Conservation (phyloP, 2,888 invertebrate species). For the Meghimatium bilineatum region DNA sequence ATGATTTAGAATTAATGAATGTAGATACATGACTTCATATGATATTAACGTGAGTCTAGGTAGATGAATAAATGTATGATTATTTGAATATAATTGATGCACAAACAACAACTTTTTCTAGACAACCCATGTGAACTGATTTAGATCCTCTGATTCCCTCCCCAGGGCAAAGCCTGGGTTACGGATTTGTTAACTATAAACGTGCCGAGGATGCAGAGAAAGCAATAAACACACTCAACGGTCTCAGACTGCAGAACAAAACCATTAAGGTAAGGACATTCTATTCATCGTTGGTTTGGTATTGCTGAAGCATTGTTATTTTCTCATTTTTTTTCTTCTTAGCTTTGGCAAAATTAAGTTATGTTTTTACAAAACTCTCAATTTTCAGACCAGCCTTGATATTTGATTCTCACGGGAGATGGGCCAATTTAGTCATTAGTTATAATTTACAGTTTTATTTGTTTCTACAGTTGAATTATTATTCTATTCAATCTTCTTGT, state of each 20-base stretch:
- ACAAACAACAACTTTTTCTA: conserved; percentile 1
- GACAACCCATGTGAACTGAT: conserved; percentile 45
- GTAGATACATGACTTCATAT: no score
- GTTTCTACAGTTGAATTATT: conserved; percentile 6
- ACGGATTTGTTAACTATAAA: conserved; percentile 99
- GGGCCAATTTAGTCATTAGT: conserved; percentile 8
- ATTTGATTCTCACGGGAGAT: conserved; percentile 15
- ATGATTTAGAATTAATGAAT: no score
- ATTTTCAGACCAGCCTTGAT: conserved; percentile 27
- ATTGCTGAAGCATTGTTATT: neutral
- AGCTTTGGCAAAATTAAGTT: neutral
- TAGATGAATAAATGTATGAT: neutral
- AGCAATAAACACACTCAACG: conserved; percentile 98
- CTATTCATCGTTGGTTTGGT: neutral
- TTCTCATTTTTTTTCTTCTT: neutral
- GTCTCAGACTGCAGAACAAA: conserved; percentile 98
- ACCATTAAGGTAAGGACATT: conserved; percentile 87
- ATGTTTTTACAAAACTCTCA: neutral
- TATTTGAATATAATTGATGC: neutral
- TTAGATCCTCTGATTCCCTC: conserved; percentile 44
- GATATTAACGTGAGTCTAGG: no score
- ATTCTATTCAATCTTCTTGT: conserved; percentile 5
- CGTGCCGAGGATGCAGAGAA: conserved; percentile 98
- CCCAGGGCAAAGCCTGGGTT: conserved; percentile 96
- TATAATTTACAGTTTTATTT: conserved; percentile 31